Evolutionary conservation across 2,797 vertebrate genomes (phyloP), one percentile per base, ranked within the genome.

Genomic region (Hippoglossus hippoglossus): DNA sequence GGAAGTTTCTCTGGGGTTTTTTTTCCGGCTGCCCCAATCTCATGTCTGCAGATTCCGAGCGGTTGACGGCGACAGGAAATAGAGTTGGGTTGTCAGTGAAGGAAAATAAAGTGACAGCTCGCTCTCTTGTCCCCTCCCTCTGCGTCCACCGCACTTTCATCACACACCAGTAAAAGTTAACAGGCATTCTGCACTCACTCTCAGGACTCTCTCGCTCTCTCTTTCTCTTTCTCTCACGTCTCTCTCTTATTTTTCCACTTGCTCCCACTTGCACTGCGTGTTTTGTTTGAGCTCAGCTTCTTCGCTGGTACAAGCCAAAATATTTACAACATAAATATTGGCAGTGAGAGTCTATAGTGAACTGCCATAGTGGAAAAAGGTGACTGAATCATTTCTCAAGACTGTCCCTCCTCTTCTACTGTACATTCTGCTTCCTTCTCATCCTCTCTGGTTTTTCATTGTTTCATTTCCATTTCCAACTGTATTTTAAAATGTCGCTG

Each of bases 141-240:
- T 68, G 61, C 73, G 34, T 71, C 65, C 47, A 77, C 58, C 57
- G 39, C 79, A 67, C 63, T 74, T 89, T 92, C 77, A 90, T 91
- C 83, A 71, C 83, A 73, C 61, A 46, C 79, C 82, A 73, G 84
- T 92, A 84, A 93, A 92, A 87, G 63, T 83, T 89, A 89, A 84
- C 73, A 71, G 77, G 67, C 61, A 53, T 85, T 86, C 82, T 80
- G 68, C 49, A 31, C 54, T 18, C 54, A 61, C 74, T 89, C 71
- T 82, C 64, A 51, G 81, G 62, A 55, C 63, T 50, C 41, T 41
- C 26, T 53, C 28, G 63, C 68, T 41, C 44, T 46, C 16, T 47
- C 31, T 63, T 26, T 51, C n/a, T 59, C 34, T 49, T 49, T 59
- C 58, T 53, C 54, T 31, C 52, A 28, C 6, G 15, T 28, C 18